These are phyloP conservation scores for Lordiphosa mommai DNA, from an alignment of 1,140 invertebrate species.

Conservation along the genomic window DNA sequence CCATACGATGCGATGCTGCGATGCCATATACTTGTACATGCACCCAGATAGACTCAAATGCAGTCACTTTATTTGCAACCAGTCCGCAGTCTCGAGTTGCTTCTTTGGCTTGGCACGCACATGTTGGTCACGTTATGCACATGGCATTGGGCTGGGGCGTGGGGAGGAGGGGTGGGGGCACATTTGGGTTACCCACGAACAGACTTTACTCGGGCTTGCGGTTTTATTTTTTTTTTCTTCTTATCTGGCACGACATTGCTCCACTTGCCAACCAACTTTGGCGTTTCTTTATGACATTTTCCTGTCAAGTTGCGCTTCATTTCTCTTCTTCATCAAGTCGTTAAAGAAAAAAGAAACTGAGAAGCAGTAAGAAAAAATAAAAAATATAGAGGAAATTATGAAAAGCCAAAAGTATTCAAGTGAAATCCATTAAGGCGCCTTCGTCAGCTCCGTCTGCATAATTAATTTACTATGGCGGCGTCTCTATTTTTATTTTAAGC, in stretches of 20 bases:
- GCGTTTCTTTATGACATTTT: slow-evolving; percentile 69
- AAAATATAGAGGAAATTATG: slow-evolving; percentile 25
- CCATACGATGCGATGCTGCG: too few relatives aligned
- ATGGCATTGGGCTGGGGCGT: not conserved
- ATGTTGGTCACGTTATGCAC: slow-evolving; percentile 11
- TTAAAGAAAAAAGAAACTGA: slow-evolving; percentile 64
- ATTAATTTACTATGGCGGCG: slow-evolving; percentile 59
- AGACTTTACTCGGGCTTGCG: slow-evolving; percentile 1
- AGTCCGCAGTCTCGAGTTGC: slow-evolving; percentile 10
- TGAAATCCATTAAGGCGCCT: slow-evolving; percentile 58
- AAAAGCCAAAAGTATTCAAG: slow-evolving; percentile 47
- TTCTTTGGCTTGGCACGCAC: slow-evolving; percentile 38
- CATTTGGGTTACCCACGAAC: slow-evolving; percentile 9
- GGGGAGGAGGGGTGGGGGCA: not conserved
- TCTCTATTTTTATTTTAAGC: slow-evolving; percentile 12
- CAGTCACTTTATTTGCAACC: slow-evolving; percentile 68
- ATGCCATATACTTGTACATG: slow-evolving; percentile 15
- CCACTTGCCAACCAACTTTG: slow-evolving; percentile 49
- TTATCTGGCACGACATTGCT: slow-evolving; percentile 72
- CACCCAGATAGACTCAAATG: slow-evolving; percentile 40
- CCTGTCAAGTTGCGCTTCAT: slow-evolving; percentile 21
- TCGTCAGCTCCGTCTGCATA: slow-evolving; percentile 43
- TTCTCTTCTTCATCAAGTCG: slow-evolving; percentile 34
- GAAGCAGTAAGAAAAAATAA: slow-evolving; percentile 11
- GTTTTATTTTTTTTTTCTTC: slow-evolving; percentile 14